Conservation (phyloP, 2,113 vertebrate genomes). For the Pterocles orientalis region DNA sequence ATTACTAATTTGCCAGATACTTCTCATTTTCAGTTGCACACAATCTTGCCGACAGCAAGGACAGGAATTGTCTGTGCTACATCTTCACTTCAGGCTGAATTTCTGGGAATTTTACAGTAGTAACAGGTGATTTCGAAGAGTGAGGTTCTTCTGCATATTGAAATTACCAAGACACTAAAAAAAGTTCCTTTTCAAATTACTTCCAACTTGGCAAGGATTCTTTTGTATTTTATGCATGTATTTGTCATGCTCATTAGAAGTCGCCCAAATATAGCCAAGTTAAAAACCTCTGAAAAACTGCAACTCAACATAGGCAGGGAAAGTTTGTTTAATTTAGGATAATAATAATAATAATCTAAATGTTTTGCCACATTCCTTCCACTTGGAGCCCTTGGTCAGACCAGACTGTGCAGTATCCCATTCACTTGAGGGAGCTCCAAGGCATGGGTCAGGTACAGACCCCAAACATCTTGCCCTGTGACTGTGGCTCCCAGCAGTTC, state of each 20-base stretch:
- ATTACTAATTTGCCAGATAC: neutral
- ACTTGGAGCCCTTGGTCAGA: neutral
- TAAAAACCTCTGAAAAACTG: neutral
- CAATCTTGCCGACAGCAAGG: neutral
- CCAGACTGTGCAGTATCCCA: fast-evolving
- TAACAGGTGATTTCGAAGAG: neutral
- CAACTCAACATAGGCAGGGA: neutral
- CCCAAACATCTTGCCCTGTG: neutral
- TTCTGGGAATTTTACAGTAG: neutral
- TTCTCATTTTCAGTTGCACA: neutral
- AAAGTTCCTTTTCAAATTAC: neutral
- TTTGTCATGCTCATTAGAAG: neutral
- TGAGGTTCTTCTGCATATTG: neutral
- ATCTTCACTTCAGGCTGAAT: neutral
- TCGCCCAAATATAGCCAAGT: neutral
- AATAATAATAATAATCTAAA: neutral
- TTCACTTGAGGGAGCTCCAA: neutral
- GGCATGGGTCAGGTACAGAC: neutral
- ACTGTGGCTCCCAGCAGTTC: neutral
- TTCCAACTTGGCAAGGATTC: neutral
- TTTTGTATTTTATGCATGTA: neutral
- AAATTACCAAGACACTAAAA: neutral
- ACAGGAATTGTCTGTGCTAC: neutral
- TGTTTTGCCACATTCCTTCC: neutral
- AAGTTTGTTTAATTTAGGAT: neutral